A percentile compares a stretch with the other conserved stretches of the same genome.
Conservation (phyloP, 2,888 invertebrate species). For the Mycalesis mineus region DNA sequence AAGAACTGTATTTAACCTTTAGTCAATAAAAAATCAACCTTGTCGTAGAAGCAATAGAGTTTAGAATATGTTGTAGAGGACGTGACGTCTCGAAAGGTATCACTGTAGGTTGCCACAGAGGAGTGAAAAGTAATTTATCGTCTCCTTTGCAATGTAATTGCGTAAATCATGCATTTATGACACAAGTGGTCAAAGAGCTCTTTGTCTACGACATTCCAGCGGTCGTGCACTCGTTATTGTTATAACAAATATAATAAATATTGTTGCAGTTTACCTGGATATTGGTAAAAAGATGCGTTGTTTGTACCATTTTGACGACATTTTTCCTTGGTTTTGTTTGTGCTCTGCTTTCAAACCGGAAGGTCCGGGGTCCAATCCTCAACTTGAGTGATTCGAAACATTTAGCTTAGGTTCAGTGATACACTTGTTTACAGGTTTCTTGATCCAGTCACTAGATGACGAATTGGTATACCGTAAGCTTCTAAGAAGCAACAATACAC, state of each 20-base stretch:
- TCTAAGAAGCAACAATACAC: no score
- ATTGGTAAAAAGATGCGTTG: slow-evolving; percentile 16
- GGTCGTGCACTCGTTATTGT: slow-evolving; percentile 53
- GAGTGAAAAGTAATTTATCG: slow-evolving; percentile 72
- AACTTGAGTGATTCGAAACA: no score
- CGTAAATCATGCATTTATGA: slow-evolving; percentile 78
- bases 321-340: no score
- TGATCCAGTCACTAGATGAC: no score
- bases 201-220: slow-evolving; percentile 60
- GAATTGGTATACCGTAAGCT: no score
- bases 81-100: slow-evolving; percentile 24
- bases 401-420: no score
- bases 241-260: slow-evolving; percentile 53
- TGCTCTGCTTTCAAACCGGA: not conserved
- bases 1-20: slow-evolving; percentile 13
- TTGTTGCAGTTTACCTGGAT: slow-evolving; percentile 34
- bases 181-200: slow-evolving; percentile 53
- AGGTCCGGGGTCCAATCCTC: not conserved
- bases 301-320: not conserved
- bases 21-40: slow-evolving; percentile 1
- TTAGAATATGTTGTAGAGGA: slow-evolving; percentile 29
- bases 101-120: slow-evolving; percentile 45
- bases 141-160: slow-evolving; percentile 69
- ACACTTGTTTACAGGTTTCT: no score
- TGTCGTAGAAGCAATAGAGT: slow-evolving; percentile 34